These are phyloP conservation scores for Coreius guichenoti DNA, from an alignment of 2,797 vertebrate genomes.

Conservation along the genomic window DNA sequence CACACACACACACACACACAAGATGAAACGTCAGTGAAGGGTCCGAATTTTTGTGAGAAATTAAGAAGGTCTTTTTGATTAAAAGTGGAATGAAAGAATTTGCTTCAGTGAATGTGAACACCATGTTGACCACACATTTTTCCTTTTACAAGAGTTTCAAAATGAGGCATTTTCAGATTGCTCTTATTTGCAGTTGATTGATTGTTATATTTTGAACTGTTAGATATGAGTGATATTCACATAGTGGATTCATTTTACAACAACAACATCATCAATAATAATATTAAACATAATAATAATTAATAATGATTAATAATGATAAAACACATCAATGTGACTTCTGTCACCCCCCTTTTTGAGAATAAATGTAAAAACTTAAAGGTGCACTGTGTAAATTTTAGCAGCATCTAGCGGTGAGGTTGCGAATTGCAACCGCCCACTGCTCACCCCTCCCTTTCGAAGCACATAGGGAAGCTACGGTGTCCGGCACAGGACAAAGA, in stretches of 20 bases:
- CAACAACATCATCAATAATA: not conserved
- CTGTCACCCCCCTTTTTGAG: no score
- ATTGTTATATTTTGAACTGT: not conserved
- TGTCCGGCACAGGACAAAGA: no score
- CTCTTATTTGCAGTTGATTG: not conserved
- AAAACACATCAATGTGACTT: not conserved
- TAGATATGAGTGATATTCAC: not conserved
- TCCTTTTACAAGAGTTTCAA: not conserved
- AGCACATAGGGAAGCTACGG: no score
- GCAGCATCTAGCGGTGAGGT: no score
- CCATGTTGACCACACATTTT: not conserved
- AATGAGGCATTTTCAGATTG: not conserved
- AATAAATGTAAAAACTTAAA: no score
- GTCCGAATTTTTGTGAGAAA: not conserved
- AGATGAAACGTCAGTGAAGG: not conserved
- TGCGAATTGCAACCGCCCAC: no score
- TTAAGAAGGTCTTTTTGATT: conserved; percentile 22
- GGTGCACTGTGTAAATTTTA: no score
- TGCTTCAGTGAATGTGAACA: not conserved
- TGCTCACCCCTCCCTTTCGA: no score
- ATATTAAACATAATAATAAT: not conserved
- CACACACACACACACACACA: conserved; percentile 23
- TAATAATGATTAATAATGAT: not conserved
- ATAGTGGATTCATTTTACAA: not conserved
- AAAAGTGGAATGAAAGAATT: not conserved